Percentiles rank a stretch among this genome's conserved stretches.
These are phyloP conservation scores for Hyposoter didymator DNA, from an alignment of 2,888 invertebrate species.

Conservation along the genomic window DNA sequence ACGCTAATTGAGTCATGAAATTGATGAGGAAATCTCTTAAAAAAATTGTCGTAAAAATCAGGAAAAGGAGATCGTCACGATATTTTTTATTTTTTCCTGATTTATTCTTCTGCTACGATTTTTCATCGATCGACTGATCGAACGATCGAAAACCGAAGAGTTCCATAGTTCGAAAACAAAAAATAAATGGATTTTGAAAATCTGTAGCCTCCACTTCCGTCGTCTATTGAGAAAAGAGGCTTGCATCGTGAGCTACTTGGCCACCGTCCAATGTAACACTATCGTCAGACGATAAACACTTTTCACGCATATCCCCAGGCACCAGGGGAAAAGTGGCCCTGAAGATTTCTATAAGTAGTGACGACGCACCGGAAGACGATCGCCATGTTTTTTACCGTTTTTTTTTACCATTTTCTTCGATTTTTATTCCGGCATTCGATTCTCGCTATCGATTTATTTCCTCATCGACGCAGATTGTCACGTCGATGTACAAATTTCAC, in stretches of 20 bases:
- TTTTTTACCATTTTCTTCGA: neutral
- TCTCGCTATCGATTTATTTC: neutral
- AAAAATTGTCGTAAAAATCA: neutral
- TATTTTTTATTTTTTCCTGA: neutral
- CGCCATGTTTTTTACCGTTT: conserved; percentile 6
- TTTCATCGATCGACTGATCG: neutral
- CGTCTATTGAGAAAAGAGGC: conserved; percentile 32
- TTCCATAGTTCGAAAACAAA: conserved; percentile 10
- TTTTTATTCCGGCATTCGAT: neutral
- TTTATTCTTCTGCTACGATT: neutral
- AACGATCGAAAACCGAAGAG: neutral
- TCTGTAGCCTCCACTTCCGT: conserved; percentile 48
- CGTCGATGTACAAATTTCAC: neutral
- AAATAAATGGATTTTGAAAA: conserved; percentile 57
- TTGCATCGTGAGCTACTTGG: conserved; percentile 61
- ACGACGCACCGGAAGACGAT: conserved; percentile 24
- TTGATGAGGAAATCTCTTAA: neutral
- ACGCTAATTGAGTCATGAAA: neutral
- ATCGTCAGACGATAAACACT: conserved; percentile 58
- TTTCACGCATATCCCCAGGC: conserved; percentile 55
- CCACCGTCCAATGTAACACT: conserved; percentile 64
- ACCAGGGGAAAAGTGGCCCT: conserved; percentile 48
- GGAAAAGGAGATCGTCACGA: neutral
- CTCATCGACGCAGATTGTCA: neutral
- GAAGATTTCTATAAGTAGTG: conserved; percentile 47